phyloP scores from a whole-genome alignment of 2,113 vertebrate genomes.

The Bubo bubo region DNA sequence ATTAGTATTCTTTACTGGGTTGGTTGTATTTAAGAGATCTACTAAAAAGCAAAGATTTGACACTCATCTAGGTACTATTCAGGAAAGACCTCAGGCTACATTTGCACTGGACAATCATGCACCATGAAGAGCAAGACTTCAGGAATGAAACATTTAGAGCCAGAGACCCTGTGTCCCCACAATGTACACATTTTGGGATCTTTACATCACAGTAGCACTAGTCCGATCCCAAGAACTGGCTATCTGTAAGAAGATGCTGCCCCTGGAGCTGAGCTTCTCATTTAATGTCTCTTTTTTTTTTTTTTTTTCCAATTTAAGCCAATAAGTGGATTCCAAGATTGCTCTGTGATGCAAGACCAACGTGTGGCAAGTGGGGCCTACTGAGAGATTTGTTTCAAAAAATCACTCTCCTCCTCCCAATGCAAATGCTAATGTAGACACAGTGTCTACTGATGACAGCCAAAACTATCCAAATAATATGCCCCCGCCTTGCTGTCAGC shows the following conservation, averaged over 20 bases:
- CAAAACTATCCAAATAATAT: not conserved
- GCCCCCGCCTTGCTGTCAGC: not conserved
- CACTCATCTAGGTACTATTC: not conserved
- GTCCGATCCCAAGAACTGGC: not conserved
- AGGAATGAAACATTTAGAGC: not conserved
- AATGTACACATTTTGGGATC: fast-evolving
- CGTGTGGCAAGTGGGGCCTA: fast-evolving
- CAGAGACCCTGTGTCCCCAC: not conserved
- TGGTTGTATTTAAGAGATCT: not conserved
- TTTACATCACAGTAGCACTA: not conserved
- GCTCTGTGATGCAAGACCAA: too few relatives aligned
- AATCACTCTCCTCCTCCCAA: not conserved
- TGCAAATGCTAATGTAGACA: not conserved
- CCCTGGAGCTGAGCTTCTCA: not conserved
- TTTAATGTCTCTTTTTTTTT: not conserved
- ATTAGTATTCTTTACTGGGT: not conserved
- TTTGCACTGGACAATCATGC: too few relatives aligned
- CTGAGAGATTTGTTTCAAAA: not conserved
- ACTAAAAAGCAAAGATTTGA: not conserved
- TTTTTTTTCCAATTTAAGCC: not conserved
- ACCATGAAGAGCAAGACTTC: not conserved
- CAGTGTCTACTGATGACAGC: not conserved
- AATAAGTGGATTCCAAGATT: not conserved
- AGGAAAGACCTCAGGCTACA: not conserved
- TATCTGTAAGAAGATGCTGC: too few relatives aligned